Evolutionary conservation across 2,797 vertebrate genomes (phyloP).

Genomic region (Halcyon badia): DNA sequence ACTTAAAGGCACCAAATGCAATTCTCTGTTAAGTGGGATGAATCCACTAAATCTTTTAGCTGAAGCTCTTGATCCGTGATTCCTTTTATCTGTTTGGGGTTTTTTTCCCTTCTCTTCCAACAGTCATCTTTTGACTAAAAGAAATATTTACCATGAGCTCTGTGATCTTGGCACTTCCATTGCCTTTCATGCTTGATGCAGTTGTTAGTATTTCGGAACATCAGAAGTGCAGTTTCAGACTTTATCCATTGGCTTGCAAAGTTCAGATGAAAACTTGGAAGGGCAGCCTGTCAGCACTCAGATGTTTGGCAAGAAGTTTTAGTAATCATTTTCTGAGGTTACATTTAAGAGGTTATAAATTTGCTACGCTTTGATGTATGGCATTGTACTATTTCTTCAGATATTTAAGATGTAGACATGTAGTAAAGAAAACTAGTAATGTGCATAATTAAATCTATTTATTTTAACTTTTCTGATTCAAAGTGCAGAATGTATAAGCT

Average conservation of each 20-base stretch:
- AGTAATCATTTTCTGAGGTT: constrained; percentile 62
- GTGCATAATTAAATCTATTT: background rate
- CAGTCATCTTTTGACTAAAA: background rate
- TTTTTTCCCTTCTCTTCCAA: background rate
- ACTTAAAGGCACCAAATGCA: background rate
- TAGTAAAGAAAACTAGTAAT: background rate
- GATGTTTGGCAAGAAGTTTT: constrained; percentile 52
- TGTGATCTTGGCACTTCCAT: constrained; percentile 15
- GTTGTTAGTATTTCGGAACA: constrained; percentile 45
- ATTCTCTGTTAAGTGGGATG: background rate
- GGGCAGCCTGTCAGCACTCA: constrained; percentile 49
- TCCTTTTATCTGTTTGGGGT: background rate
- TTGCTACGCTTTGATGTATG: constrained; percentile 56
- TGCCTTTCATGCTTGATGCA: constrained; percentile 36
- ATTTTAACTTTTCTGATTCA: background rate
- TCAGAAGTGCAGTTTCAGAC: constrained; percentile 45
- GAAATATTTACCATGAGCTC: background rate
- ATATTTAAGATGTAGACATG: constrained; percentile 18
- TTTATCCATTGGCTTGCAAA: constrained; percentile 34
- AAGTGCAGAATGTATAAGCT: background rate
- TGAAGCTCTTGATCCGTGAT: background rate
- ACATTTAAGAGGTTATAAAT: constrained; percentile 58
- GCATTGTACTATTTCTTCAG: constrained; percentile 30
- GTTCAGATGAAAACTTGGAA: constrained; percentile 52
- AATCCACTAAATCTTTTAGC: background rate